A percentile compares a stretch with the other conserved stretches of the same genome.
These are phyloP conservation scores for Oxygymnocypris stewartii DNA, from an alignment of 2,113 vertebrate genomes.

Conservation along the genomic window DNA sequence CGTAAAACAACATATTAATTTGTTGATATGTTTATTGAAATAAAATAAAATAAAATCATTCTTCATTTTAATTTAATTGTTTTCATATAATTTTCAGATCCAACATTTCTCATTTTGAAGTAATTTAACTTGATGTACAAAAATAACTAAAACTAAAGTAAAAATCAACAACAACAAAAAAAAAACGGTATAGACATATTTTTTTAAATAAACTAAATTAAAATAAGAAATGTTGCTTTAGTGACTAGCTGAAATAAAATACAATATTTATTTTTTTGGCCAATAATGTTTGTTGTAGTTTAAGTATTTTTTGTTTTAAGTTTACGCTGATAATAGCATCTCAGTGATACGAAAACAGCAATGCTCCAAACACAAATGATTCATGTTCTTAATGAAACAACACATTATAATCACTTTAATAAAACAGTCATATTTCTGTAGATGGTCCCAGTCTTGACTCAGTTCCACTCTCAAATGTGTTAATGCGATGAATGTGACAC, in stretches of 20 bases:
- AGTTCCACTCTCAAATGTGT: neutral
- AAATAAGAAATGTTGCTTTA: neutral
- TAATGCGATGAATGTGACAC: neutral
- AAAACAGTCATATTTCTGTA: neutral
- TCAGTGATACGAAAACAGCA: neutral
- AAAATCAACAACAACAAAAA: neutral
- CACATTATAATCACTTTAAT: neutral
- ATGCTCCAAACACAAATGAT: neutral
- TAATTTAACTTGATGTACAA: neutral
- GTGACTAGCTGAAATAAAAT: too few relatives aligned
- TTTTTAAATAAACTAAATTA: neutral
- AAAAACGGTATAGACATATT: neutral
- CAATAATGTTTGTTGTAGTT: too few relatives aligned
- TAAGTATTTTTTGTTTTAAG: too few relatives aligned
- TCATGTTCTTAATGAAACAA: neutral
- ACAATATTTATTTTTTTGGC: too few relatives aligned
- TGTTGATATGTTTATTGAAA: too few relatives aligned
- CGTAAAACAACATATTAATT: too few relatives aligned
- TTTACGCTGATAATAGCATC: neutral
- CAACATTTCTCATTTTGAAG: neutral
- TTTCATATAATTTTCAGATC: neutral
- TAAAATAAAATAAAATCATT: too few relatives aligned
- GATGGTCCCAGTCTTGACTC: neutral
- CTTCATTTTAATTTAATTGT: neutral
- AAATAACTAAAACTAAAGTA: neutral